Conservation (phyloP, 2,113 vertebrate species). For the Syngnathus floridae region DNA sequence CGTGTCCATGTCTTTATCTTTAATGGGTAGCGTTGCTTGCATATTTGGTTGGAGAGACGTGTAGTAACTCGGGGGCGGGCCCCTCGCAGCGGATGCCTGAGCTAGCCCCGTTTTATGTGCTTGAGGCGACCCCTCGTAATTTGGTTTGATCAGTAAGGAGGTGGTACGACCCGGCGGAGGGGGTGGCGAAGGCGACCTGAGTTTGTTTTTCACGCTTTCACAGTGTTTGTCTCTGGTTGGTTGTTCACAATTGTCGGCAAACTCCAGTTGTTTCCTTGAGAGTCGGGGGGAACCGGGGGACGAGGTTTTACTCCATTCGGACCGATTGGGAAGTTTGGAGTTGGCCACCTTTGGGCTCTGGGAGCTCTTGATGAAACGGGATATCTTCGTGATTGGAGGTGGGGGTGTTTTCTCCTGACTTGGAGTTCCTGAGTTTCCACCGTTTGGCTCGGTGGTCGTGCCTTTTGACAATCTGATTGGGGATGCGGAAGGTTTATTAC, state of each 20-base stretch:
- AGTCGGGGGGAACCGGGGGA: constrained; percentile 61
- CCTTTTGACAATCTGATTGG: constrained; percentile 67
- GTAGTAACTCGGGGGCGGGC: constrained; percentile 64
- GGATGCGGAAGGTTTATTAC: constrained; percentile 65
- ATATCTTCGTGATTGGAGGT: constrained; percentile 69
- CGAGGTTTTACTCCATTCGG: constrained; percentile 52
- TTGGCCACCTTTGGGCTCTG: constrained; percentile 57
- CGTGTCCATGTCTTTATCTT: constrained; percentile 62
- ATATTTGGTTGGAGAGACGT: constrained; percentile 66
- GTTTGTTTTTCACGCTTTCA: constrained; percentile 60
- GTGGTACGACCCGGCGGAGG: constrained; percentile 78
- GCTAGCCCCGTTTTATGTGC: constrained; percentile 57
- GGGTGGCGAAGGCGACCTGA: constrained; percentile 73
- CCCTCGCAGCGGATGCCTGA: constrained; percentile 62
- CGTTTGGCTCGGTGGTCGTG: constrained; percentile 38
- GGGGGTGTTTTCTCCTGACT: constrained; percentile 69
- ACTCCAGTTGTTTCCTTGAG: constrained; percentile 58
- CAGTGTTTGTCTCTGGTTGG: constrained; percentile 74
- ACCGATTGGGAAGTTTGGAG: constrained; percentile 58
- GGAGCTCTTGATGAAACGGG: constrained; percentile 67
- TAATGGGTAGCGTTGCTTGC: constrained; percentile 67
- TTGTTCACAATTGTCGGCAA: constrained; percentile 60
- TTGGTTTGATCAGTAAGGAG: constrained; percentile 78
- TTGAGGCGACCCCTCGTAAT: constrained; percentile 67
- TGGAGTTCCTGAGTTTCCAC: constrained; percentile 40